These are phyloP conservation scores for Drepanosiphum platanoidis DNA, from an alignment of 2,888 invertebrate genomes.

Conservation along the genomic window DNA sequence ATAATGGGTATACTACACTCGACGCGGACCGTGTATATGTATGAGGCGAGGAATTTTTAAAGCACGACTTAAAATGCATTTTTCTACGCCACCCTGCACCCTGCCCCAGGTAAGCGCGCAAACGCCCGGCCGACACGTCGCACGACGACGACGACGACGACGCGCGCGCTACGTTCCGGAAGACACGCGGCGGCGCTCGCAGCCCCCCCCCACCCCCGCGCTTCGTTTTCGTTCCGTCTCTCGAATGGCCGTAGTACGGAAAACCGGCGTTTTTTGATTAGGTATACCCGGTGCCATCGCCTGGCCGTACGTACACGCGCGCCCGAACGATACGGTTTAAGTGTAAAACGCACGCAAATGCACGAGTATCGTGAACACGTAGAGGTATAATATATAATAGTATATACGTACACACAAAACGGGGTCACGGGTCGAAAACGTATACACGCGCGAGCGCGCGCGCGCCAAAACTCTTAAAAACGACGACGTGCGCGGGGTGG, in stretches of 20 bases:
- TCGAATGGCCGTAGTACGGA: not conserved
- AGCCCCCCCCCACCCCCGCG: not conserved
- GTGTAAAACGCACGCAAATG: conserved; percentile 50
- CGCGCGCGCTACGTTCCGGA: conserved; percentile 34
- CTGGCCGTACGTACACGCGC: conserved; percentile 41
- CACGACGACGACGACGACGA: too few species aligned
- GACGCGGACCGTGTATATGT: too few species aligned
- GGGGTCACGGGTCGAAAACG: conserved; percentile 45
- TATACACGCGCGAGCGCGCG: too few species aligned
- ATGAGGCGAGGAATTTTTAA: not conserved
- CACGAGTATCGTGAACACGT: conserved; percentile 28
- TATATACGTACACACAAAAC: not conserved
- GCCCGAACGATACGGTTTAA: conserved; percentile 35
- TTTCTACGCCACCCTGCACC: not conserved
- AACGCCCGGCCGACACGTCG: not conserved
- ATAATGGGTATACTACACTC: too few species aligned
- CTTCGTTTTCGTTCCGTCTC: not conserved
- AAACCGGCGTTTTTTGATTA: conserved; percentile 36
- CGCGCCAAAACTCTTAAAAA: conserved; percentile 32
- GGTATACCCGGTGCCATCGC: conserved; percentile 51
- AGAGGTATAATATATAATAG: not conserved
- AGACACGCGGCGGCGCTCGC: not conserved
- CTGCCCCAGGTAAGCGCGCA: not conserved
- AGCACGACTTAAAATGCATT: conserved; percentile 19
- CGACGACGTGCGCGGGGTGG: not conserved